Evolutionary conservation across 1,140 invertebrate genomes (phyloP).

Genomic region (Zaprionus africanus): DNA sequence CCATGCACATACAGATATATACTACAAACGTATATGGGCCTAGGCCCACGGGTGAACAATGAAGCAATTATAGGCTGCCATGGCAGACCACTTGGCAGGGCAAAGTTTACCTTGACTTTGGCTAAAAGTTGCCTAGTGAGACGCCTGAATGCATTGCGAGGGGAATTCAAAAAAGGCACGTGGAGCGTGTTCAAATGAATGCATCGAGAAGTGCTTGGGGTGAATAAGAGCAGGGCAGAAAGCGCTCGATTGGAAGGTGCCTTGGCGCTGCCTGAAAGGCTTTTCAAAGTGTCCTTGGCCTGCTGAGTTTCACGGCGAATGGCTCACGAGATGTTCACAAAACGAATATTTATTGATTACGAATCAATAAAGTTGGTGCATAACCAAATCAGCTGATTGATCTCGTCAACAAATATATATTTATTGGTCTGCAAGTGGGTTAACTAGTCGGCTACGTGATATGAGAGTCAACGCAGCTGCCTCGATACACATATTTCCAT

Average conservation of each 20-base stretch:
- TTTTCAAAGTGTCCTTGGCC: conserved; percentile 29
- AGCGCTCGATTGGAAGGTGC: conserved; percentile 24
- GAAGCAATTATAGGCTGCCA: conserved; percentile 13
- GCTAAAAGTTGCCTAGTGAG: conserved; percentile 29
- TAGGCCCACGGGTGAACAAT: conserved; percentile 15
- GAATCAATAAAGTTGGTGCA: neutral
- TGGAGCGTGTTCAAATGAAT: conserved; percentile 44
- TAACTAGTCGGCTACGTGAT: conserved; percentile 19
- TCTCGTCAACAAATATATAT: neutral
- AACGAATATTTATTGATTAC: neutral
- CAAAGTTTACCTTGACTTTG: conserved; percentile 49
- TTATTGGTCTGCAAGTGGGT: neutral
- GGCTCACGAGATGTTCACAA: neutral
- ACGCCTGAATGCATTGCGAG: conserved; percentile 58
- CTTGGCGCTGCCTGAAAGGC: neutral
- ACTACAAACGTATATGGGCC: neutral
- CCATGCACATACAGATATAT: neutral
- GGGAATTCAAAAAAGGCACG: conserved; percentile 47
- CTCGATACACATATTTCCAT: conserved; percentile 7
- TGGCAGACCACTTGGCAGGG: conserved; percentile 26
- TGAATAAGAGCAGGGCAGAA: conserved; percentile 11
- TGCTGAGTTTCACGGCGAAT: conserved; percentile 4
- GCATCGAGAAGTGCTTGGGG: conserved; percentile 40
- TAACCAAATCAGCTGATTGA: neutral
- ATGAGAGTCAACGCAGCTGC: no score